These are phyloP conservation scores for Callionymus lyra DNA, from an alignment of 2,113 vertebrate genomes.

Conservation along the genomic window DNA sequence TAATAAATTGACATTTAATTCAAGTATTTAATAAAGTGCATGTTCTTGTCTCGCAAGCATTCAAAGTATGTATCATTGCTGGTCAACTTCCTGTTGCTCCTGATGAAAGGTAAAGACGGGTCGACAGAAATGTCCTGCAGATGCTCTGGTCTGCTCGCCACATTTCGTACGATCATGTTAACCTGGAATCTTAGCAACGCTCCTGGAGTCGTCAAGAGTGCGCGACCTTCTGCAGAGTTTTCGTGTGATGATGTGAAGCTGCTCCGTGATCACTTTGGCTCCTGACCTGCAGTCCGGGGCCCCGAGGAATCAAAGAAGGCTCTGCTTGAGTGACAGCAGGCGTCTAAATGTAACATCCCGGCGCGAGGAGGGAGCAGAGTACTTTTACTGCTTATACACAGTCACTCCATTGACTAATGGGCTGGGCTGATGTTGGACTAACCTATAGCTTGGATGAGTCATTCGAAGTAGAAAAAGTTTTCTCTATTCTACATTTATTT, in stretches of 20 bases:
- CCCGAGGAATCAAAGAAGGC: conserved; percentile 47
- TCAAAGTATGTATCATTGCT: too few species aligned
- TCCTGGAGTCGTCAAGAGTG: conserved; percentile 3
- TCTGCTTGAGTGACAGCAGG: conserved; percentile 34
- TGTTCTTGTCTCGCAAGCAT: not conserved
- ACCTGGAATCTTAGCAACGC: conserved; percentile 25
- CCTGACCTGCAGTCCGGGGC: conserved; percentile 10
- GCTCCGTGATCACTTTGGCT: conserved; percentile 18
- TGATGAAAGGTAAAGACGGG: conserved; percentile 6
- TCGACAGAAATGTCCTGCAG: conserved; percentile 18
- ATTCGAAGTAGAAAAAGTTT: too few species aligned
- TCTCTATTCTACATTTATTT: too few species aligned
- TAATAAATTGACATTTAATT: too few species aligned
- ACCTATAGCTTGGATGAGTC: too few species aligned
- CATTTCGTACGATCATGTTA: conserved; percentile 52
- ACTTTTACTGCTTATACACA: conserved; percentile 55
- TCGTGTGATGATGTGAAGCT: conserved; percentile 32
- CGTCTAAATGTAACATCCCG: conserved; percentile 55
- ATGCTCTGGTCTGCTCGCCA: conserved; percentile 43
- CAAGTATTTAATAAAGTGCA: too few species aligned
- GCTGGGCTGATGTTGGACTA: not conserved
- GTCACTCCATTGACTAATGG: conserved; percentile 32
- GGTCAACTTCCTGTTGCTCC: not conserved
- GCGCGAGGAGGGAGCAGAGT: conserved; percentile 44
- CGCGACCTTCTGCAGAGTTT: conserved; percentile 11